A percentile compares a stretch with the other conserved stretches of the same genome.
Conservation (phyloP, 2,888 invertebrate species). For the Tetragonisca angustula region DNA sequence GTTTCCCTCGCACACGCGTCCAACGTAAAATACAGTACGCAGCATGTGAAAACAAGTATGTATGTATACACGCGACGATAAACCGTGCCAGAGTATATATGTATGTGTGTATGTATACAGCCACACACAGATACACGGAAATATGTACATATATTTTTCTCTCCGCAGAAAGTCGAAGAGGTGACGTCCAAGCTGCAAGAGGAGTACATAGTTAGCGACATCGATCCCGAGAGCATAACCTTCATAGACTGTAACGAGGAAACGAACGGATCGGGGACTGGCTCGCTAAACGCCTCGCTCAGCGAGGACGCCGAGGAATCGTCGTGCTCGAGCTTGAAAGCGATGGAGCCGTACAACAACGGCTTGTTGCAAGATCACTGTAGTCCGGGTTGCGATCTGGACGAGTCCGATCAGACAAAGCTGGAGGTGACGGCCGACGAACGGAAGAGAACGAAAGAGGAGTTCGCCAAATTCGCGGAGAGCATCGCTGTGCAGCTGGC, state of each 20-base stretch:
- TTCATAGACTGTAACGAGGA: constrained; percentile 74
- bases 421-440: constrained; percentile 47
- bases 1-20: constrained; percentile 2
- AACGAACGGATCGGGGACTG: constrained; percentile 74
- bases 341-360: constrained; percentile 64
- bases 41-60: too few relatives aligned
- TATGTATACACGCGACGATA: not conserved
- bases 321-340: constrained; percentile 70
- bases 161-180: constrained; percentile 67
- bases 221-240: constrained; percentile 76
- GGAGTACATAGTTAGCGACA: constrained; percentile 77
- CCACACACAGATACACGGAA: not conserved
- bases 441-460: constrained; percentile 71
- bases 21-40: too few relatives aligned
- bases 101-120: not conserved
- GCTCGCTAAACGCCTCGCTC: constrained; percentile 72
- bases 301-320: constrained; percentile 75
- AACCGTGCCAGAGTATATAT: not conserved
- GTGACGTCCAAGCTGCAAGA: constrained; percentile 70
- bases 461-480: constrained; percentile 75
- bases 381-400: constrained; percentile 56
- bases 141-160: constrained; percentile 17
- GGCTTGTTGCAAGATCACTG: constrained; percentile 52
- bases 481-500: constrained; percentile 76
- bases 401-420: constrained; percentile 57